Evolutionary conservation across 2,113 vertebrate genomes (phyloP).

Genomic region (Mionectes macconnelli): DNA sequence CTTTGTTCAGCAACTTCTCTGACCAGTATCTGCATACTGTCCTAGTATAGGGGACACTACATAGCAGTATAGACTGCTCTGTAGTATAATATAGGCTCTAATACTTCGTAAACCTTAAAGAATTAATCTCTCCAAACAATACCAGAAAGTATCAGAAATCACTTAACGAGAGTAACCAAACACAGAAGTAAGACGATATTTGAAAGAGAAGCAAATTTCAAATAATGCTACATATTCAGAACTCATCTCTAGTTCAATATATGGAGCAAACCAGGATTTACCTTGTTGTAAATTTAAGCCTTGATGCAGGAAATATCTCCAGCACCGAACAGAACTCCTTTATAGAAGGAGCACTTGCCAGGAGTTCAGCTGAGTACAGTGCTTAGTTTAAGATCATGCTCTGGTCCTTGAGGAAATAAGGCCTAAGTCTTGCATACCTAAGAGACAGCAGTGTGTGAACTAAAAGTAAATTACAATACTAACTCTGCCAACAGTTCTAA

Average conservation of each 20-base stretch:
- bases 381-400: neutral
- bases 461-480: neutral
- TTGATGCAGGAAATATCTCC: neutral
- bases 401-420: neutral
- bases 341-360: neutral
- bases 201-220: neutral
- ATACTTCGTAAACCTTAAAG: neutral
- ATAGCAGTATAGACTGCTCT: neutral
- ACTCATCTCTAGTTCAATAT: neutral
- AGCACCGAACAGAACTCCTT: neutral
- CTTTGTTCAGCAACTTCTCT: neutral
- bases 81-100: neutral
- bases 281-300: neutral
- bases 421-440: neutral
- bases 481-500: neutral
- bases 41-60: accelerated
- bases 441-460: neutral
- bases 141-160: neutral
- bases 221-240: neutral
- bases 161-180: neutral
- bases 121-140: neutral
- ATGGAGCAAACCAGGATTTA: neutral
- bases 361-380: neutral
- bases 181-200: neutral
- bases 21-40: no score